Base-by-base conservation (phyloP, 2,888 invertebrate species). In the Tiliacea citrago region DNA sequence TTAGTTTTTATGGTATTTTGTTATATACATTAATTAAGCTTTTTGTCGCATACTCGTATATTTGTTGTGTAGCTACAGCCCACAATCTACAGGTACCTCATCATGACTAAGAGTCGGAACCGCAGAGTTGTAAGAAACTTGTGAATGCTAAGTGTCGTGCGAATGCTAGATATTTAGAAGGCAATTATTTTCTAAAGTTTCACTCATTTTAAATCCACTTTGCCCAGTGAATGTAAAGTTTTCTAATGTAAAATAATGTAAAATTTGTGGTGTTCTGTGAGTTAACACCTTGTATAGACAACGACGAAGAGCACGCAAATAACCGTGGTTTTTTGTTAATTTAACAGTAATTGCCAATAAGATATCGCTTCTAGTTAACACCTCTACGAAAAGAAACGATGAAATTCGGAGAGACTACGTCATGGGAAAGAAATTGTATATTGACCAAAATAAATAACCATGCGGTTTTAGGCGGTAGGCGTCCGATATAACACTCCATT, bases 1-100 rank as follows among this genome's bases (percentile, higher is more conserved):
- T 61, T 71, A 18, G 53, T 75, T 81, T 72, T 75, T 77, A 69
- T 69, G 24, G 35, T 65, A 45, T 75, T 72, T 80, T 75, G 75
- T 83, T 74, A 73, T 58, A n/a, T 24, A 73, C 61, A 29, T 24
- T 68, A 45, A 68, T 77, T 0, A 75, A 61, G 55, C 45, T 74
- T 83, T 80, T 83, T 81, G 84, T 58, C 51, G 45, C 61, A 13
- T 73, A 73, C 67, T 58, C 39, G 45, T 73, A 29, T 39, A 47
- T 67, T 65, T n/a, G n/a, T 53, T 49, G 53, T 51, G 63, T 58
- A 39, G 61, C 21, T 47, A 21, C 49, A 63, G 29, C 24, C 18
- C 24, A 47, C 42, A 21, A 16, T 24, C n/a, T 21, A 53, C 29
- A 35, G 53, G 21, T 47, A 45, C 13, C 16, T 24, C 49, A 18